Conservation (phyloP, 1,140 invertebrate genomes). For the Habropoda laboriosa region DNA sequence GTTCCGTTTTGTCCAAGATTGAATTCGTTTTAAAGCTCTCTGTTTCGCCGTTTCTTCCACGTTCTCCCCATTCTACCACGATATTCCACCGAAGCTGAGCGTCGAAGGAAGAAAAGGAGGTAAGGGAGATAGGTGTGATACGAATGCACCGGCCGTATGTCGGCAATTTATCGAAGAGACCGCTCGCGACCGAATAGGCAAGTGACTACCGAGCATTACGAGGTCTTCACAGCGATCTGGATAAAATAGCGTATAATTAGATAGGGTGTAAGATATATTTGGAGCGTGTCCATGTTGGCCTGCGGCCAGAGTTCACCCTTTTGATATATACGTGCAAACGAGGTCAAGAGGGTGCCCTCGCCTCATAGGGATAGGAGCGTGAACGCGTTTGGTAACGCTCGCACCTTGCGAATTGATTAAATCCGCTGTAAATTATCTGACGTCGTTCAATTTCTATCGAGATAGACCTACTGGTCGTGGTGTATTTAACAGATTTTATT, state of each 20-base stretch:
- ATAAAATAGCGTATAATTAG: slow-evolving; percentile 80
- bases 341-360: slow-evolving; percentile 67
- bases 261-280: slow-evolving; percentile 81
- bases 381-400: background rate
- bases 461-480: too few relatives aligned
- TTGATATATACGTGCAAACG: slow-evolving; percentile 63
- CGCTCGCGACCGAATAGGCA: slow-evolving; percentile 68
- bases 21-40: background rate
- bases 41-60: background rate
- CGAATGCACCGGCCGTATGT: slow-evolving; percentile 33
- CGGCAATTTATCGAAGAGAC: slow-evolving; percentile 71
- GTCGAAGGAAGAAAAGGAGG: background rate
- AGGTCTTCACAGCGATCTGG: slow-evolving; percentile 75
- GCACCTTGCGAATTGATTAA: background rate
- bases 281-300: slow-evolving; percentile 79
- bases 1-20: background rate
- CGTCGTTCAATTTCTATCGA: background rate
- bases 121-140: background rate
- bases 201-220: slow-evolving; percentile 76
- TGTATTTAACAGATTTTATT: background rate
- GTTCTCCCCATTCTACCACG: background rate
- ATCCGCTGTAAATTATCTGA: slow-evolving; percentile 7
- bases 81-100: too few relatives aligned
- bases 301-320: slow-evolving; percentile 75
- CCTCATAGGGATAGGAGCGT: slow-evolving; percentile 55